A percentile compares a stretch with the other conserved stretches of the same genome.
These are phyloP conservation scores for Acleris cristana DNA, from an alignment of 2,888 invertebrate species.

Conservation along the genomic window DNA sequence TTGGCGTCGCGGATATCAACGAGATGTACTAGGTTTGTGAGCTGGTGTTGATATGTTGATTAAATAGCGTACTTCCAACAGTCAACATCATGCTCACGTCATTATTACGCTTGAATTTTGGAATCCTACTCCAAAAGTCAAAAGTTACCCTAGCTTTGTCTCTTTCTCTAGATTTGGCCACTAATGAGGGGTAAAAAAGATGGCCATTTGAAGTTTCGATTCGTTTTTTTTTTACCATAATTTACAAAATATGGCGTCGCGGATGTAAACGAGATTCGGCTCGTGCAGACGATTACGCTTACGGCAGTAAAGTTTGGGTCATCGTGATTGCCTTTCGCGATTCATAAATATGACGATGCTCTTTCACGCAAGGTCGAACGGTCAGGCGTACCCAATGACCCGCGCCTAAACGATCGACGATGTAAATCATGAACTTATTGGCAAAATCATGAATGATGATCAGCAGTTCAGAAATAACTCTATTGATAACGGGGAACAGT, in stretches of 20 bases:
- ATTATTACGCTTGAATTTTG: not conserved
- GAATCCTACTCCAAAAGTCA: no score
- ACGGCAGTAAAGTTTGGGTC: slow-evolving; percentile 18
- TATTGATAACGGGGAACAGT: no score
- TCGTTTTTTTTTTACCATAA: not conserved
- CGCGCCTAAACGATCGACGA: slow-evolving; percentile 18
- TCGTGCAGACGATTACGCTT: slow-evolving; percentile 23
- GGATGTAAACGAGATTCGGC: slow-evolving; percentile 4
- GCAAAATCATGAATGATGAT: not conserved
- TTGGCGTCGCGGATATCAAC: not conserved
- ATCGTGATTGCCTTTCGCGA: slow-evolving; percentile 23
- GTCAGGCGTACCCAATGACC: slow-evolving; percentile 28
- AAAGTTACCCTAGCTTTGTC: no score
- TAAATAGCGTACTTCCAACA: slow-evolving; percentile 21
- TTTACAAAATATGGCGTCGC: not conserved
- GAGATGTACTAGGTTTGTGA: not conserved
- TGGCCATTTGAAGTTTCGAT: no score
- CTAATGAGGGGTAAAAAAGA: no score
- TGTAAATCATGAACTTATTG: not conserved
- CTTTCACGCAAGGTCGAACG: slow-evolving; percentile 28
- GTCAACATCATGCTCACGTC: slow-evolving; percentile 15
- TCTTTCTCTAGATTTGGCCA: no score
- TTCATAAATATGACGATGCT: slow-evolving; percentile 13
- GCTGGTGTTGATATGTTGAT: slow-evolving; percentile 18
- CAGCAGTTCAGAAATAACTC: no score